phyloP scores from a whole-genome alignment of 2,113 vertebrate species.

The Aythya baeri region DNA sequence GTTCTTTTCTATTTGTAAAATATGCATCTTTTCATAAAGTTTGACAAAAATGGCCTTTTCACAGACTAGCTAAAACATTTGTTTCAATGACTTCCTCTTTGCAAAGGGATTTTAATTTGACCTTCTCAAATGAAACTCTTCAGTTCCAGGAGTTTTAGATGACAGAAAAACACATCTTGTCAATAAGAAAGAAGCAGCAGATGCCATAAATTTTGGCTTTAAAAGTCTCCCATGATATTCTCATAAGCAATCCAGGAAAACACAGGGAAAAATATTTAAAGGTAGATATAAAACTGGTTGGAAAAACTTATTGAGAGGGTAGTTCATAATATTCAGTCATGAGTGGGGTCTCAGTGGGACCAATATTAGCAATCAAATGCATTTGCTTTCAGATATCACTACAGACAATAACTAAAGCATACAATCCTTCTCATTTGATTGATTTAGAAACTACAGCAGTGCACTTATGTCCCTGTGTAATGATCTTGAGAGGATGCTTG shows the following conservation, averaged over 20 bases:
- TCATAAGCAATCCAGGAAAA: not conserved
- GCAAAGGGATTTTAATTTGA: conserved; percentile 16
- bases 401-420: not conserved
- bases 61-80: not conserved
- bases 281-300: not conserved
- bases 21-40: not conserved
- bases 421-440: not conserved
- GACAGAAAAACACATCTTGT: not conserved
- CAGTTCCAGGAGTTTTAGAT: not conserved
- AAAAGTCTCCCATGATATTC: not conserved
- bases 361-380: not conserved
- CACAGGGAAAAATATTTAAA: not conserved
- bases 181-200: not conserved
- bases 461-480: not conserved
- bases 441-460: not conserved
- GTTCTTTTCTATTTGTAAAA: not conserved
- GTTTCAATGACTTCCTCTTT: not conserved
- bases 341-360: not conserved
- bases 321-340: not conserved
- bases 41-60: not conserved
- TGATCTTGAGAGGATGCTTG: not conserved
- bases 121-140: not conserved
- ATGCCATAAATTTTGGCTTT: conserved; percentile 2
- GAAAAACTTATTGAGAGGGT: not conserved
- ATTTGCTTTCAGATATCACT: not conserved